Conservation (phyloP, 1,140 invertebrate genomes). For the Drosophila sechellia region DNA sequence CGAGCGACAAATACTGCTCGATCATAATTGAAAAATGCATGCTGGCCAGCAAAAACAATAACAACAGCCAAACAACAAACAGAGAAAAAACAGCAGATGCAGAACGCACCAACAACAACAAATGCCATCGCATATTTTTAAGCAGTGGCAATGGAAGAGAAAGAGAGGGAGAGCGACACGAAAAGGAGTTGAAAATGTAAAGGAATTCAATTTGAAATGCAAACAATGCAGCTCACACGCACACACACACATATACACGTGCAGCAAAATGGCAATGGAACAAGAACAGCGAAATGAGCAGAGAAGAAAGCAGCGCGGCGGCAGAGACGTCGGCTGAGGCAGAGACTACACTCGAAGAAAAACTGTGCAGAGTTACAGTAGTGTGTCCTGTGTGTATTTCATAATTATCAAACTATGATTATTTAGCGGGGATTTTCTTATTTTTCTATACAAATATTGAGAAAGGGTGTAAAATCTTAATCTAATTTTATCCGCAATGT, state of each 20-base stretch:
- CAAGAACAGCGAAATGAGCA: slow-evolving; percentile 49
- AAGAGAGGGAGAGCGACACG: slow-evolving; percentile 24
- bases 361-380: no score
- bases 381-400: no score
- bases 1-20: slow-evolving; percentile 77
- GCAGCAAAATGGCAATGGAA: slow-evolving; percentile 82
- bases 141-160: slow-evolving; percentile 2
- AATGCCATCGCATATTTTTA: slow-evolving; percentile 59
- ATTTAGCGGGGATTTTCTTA: no score
- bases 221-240: slow-evolving; percentile 66
- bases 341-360: slow-evolving; percentile 1
- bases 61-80: slow-evolving; percentile 51
- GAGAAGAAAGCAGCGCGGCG: slow-evolving; percentile 6
- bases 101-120: slow-evolving; percentile 49
- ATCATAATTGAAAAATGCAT: slow-evolving; percentile 80
- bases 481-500: no score
- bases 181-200: slow-evolving; percentile 65
- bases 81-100: slow-evolving; percentile 75
- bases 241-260: not conserved
- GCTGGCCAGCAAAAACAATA: slow-evolving; percentile 48
- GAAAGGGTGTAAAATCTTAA: no score
- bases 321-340: slow-evolving; percentile 5
- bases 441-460: no score
- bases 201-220: slow-evolving; percentile 80
- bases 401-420: no score